Evolutionary conservation across 2,113 vertebrate species (phyloP).

Genomic region (Scolopax mira): DNA sequence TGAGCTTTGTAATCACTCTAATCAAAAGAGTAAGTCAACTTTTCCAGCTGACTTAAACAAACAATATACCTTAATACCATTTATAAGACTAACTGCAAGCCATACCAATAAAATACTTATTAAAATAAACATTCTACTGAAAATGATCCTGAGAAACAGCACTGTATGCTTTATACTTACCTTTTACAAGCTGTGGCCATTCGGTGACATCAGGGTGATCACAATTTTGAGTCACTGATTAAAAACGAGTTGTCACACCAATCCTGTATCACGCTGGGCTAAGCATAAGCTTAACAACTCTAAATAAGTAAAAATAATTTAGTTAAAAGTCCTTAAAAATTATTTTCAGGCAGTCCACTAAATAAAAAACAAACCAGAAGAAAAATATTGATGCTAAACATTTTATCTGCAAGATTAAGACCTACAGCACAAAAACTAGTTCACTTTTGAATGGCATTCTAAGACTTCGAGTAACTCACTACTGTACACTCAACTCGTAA

Average conservation of each 20-base stretch:
- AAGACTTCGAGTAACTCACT: background rate
- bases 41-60: constrained; percentile 9
- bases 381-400: background rate
- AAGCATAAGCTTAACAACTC: constrained; percentile 76
- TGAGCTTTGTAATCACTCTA: background rate
- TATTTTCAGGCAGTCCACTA: constrained; percentile 22
- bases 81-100: background rate
- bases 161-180: constrained; percentile 58
- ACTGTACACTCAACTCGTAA: background rate
- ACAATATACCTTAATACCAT: background rate
- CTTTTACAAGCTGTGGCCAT: constrained; percentile 87
- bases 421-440: background rate
- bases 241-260: constrained; percentile 73
- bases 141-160: background rate
- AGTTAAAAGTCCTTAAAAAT: constrained; percentile 61
- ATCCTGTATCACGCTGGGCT: constrained; percentile 72
- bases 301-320: constrained; percentile 74
- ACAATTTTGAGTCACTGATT: constrained; percentile 81
- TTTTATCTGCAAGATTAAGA: background rate
- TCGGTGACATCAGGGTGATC: constrained; percentile 84
- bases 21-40: background rate
- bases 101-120: background rate
- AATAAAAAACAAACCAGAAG: background rate
- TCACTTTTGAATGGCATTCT: background rate
- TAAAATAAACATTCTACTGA: background rate